A percentile compares a stretch with the other conserved stretches of the same genome.
These are phyloP conservation scores for Euphydryas editha DNA, from an alignment of 2,888 invertebrate species.

Conservation along the genomic window DNA sequence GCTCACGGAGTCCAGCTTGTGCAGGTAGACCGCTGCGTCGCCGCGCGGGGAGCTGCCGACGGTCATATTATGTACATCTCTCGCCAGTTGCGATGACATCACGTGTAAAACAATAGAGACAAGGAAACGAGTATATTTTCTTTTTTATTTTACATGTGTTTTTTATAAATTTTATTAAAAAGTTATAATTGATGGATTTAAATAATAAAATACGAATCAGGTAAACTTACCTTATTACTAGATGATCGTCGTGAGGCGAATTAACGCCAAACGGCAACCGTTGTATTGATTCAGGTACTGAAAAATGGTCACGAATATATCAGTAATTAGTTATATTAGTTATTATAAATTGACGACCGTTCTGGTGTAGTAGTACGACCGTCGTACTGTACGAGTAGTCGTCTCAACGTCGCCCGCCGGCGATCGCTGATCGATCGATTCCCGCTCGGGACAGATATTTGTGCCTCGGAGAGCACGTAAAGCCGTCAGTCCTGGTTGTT, in stretches of 20 bases:
- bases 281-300: conserved; percentile 52
- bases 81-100: background rate
- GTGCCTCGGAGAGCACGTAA: no score
- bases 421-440: no score
- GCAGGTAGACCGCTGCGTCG: conserved; percentile 60
- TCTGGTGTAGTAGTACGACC: background rate
- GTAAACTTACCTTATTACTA: conserved; percentile 59
- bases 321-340: background rate
- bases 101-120: background rate
- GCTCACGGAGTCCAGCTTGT: conserved; percentile 63
- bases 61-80: background rate
- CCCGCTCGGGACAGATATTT: no score
- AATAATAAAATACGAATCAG: background rate
- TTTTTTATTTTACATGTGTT: no score
- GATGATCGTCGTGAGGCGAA: conserved; percentile 65
- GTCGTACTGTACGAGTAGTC: no score
- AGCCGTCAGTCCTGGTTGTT: no score
- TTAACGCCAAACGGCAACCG: conserved; percentile 56
- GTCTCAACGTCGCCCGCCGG: no score
- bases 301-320: conserved; percentile 27
- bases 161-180: no score
- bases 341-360: no score
- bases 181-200: no score
- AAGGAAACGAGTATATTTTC: no score
- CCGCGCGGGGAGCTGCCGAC: conserved; percentile 39